A percentile compares a stretch with the other conserved stretches of the same genome.
phyloP scores from a whole-genome alignment of 1,140 invertebrate species.

The Sminthurinus signatus region DNA sequence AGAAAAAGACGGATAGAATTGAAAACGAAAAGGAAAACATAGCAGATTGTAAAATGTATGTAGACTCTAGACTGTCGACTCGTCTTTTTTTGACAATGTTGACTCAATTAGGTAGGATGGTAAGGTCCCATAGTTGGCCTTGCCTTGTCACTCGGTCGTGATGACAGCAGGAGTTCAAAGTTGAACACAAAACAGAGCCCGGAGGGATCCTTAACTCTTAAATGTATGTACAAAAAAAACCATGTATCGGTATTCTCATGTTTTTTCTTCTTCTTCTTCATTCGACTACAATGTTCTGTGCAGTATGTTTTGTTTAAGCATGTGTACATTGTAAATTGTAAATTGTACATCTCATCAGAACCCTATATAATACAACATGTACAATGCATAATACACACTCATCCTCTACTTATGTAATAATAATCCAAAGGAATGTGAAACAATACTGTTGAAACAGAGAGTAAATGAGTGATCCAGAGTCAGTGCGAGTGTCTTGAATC shows the following conservation, averaged over 20 bases:
- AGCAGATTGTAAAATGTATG: no score
- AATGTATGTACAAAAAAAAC: no score
- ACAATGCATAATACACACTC: not conserved
- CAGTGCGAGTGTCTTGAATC: no score
- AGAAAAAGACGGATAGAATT: no score
- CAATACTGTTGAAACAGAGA: no score
- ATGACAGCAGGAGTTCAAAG: slow-evolving; percentile 31
- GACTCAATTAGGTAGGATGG: slow-evolving; percentile 16
- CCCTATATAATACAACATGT: not conserved
- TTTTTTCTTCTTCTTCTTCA: not conserved
- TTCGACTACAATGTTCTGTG: not conserved
- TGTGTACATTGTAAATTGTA: not conserved
- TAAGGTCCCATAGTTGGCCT: slow-evolving; percentile 12
- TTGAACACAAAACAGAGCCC: slow-evolving; percentile 28
- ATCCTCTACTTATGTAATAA: not conserved
- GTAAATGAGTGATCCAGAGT: no score
- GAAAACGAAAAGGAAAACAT: no score
- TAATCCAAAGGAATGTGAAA: not conserved
- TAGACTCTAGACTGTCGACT: no score
- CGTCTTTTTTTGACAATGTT: slow-evolving; percentile 12
- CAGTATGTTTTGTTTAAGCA: not conserved
- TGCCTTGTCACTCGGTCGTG: slow-evolving; percentile 26
- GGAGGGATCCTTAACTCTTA: not conserved
- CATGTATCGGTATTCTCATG: not conserved
- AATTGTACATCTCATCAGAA: not conserved